A percentile compares a stretch with the other conserved stretches of the same genome.
Evolutionary conservation across 2,888 invertebrate species (phyloP).

Genomic region (Tridacna gigas): DNA sequence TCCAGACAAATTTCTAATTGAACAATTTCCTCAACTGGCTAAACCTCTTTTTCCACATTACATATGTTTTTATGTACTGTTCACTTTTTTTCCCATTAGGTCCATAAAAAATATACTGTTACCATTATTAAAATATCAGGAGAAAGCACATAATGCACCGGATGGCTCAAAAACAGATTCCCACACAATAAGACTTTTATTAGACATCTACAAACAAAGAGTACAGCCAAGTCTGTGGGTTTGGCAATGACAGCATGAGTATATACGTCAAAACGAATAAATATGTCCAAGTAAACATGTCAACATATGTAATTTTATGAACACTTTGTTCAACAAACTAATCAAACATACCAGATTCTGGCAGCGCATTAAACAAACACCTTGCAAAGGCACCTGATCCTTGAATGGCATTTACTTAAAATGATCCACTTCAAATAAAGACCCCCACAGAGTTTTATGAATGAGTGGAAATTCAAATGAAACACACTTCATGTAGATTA

Average conservation of each 20-base stretch:
- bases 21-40: too few species aligned
- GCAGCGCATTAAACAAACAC: slow-evolving; percentile 11
- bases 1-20: too few species aligned
- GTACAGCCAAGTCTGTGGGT: too few species aligned
- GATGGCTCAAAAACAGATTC: too few species aligned
- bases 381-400: slow-evolving; percentile 4
- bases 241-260: not conserved
- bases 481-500: slow-evolving; percentile 6
- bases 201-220: too few species aligned
- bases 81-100: too few species aligned
- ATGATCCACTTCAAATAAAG: slow-evolving; percentile 1
- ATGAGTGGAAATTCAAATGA: slow-evolving; percentile 33
- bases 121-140: too few species aligned
- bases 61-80: too few species aligned
- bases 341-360: slow-evolving; percentile 2
- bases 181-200: too few species aligned
- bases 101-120: too few species aligned
- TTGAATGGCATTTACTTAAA: slow-evolving; percentile 6
- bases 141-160: too few species aligned
- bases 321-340: slow-evolving; percentile 1
- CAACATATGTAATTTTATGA: slow-evolving; percentile 7
- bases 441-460: slow-evolving; percentile 41
- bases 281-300: slow-evolving; percentile 11
- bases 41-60: too few species aligned
- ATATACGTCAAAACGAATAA: not conserved